Evolutionary conservation across 2,113 vertebrate species (phyloP), one percentile per base, ranked within the genome.

Genomic region (Pandion haliaetus): DNA sequence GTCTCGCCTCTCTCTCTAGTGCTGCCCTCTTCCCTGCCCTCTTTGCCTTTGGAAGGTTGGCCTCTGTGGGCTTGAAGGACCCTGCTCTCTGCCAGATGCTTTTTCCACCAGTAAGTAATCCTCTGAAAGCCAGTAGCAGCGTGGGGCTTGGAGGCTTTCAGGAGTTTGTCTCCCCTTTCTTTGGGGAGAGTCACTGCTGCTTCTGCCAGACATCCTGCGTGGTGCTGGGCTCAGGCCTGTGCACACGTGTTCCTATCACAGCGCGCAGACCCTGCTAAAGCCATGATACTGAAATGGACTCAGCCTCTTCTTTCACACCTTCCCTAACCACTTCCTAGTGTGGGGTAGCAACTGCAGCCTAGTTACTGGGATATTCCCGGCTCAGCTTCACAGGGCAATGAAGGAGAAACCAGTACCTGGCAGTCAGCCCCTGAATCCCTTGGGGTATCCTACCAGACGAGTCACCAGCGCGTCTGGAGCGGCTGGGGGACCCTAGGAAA

Each of bases 171-270:
- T 19, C 9, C 7, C 19, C 47, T 9, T 26, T 47, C 5, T 19
- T 36, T 6, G 36, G 9, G 73, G 11, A 9, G 25, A 42, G 8
- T 6, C 24, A 7, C 14, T 54, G 45, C 38, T 40, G 49, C 14
- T 72, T 23, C 55, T 82, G 36, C 55, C 32, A 32, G 23, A 5
- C 34, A 14, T 26, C 2, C 1, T 44, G 31, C 18, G 9, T 0
- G 5, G 4, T 66, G 50, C 57, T 92, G 58, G 29, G 14, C 36
- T 50, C 26, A 16, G 17, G 34, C n/a, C 62, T 76, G 13, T 42
- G 67, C 58, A 36, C 26, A 8, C 0, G 0, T 1, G 2, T 58
- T 36, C 44, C 21, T 52, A 1, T 36, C 0, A 1, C 25, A 21
- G n/a, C 42, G 38, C 25, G 42, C 58, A 84, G 28, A 44, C 26